Evolutionary conservation across 2,888 invertebrate species (phyloP), one percentile per base, ranked within the genome.

Genomic region (Nudaria mundana): DNA sequence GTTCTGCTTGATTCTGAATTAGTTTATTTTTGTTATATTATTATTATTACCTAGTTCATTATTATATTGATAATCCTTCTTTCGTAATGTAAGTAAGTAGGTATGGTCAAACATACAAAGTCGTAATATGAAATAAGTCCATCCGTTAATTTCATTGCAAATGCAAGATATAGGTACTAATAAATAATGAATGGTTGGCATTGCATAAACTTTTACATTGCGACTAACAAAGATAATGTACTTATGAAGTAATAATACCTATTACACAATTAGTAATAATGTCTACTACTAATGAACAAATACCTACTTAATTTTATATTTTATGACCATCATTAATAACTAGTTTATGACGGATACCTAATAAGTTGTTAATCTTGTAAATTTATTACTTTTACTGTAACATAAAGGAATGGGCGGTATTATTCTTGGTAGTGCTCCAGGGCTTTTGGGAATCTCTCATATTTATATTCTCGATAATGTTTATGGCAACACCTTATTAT

Each of bases 401-500:
- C 18, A 48, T 33, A 49, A 52, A 39, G 47, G 25, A 34, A 44
- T 44, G 43, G 33, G 37, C 41, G 42, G n/a, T 23, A 43, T 35
- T 32, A 37, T 39, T 50, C 39, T 50, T 53, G 37, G 43, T 49
- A 44, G 33, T 18, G 36, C 40, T 47, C 48, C 48, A 50, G 47
- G 44, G 45, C 34, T 45, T 31, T 39, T 23, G 36, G 30, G 22
- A 13, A 20, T n/a, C 11, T n/a, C 23, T 18, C 30, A 5, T 32
- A 38, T 34, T 16, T 28, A 12, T 44, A 42, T 49, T 24, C 10
- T 18, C 13, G 18, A 38, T 39, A 44, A 48, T 51, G 54, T 52
- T 43, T 41, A 34, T 42, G 18, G 45, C 41, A 35, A 42, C 42
- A 63, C 76, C 63, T 74, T 70, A 75, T 71, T 73, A 75, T 71